Percentiles rank a stretch among this genome's conserved stretches.
phyloP scores from a whole-genome alignment of 2,113 vertebrate genomes.

The Brachirus orientalis region DNA sequence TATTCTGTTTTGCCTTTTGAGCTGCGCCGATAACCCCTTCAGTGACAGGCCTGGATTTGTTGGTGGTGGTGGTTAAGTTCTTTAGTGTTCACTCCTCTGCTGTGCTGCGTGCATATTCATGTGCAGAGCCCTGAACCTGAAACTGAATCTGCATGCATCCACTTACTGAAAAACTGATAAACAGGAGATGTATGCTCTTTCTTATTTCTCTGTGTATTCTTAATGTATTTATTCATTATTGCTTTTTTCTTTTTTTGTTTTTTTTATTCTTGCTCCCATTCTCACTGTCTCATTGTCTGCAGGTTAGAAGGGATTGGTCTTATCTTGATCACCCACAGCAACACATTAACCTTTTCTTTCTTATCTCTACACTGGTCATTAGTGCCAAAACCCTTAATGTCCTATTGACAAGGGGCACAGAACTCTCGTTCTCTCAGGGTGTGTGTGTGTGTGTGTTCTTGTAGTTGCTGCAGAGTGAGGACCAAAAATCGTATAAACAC shows the following conservation, averaged over 20 bases:
- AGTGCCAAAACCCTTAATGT: constrained; percentile 80
- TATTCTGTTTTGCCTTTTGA: constrained; percentile 57
- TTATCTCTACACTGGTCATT: constrained; percentile 84
- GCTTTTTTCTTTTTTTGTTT: constrained; percentile 22
- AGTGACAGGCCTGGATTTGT: constrained; percentile 47
- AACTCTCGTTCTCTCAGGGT: constrained; percentile 36
- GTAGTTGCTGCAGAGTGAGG: too few relatives aligned
- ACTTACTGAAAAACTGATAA: constrained; percentile 16
- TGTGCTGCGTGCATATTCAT: constrained; percentile 35
- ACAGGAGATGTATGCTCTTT: constrained; percentile 7
- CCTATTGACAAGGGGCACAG: constrained; percentile 73
- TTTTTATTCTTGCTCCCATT: constrained; percentile 40
- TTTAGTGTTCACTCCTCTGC: constrained; percentile 24
- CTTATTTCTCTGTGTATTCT: constrained; percentile 9
- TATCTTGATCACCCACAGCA: constrained; percentile 84
- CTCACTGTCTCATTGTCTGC: constrained; percentile 67
- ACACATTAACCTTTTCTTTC: constrained; percentile 84
- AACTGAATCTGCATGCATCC: constrained; percentile 33
- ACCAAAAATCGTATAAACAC: too few relatives aligned
- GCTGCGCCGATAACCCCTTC: constrained; percentile 65
- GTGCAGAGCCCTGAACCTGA: constrained; percentile 14
- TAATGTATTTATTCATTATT: not conserved
- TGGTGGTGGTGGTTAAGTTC: constrained; percentile 32
- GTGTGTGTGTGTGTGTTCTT: constrained; percentile 28
- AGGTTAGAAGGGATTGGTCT: constrained; percentile 75